Evolutionary conservation across 1,140 invertebrate species (phyloP), one percentile per base, ranked within the genome.

Genomic region (Pseudomyrmex pallidus): DNA sequence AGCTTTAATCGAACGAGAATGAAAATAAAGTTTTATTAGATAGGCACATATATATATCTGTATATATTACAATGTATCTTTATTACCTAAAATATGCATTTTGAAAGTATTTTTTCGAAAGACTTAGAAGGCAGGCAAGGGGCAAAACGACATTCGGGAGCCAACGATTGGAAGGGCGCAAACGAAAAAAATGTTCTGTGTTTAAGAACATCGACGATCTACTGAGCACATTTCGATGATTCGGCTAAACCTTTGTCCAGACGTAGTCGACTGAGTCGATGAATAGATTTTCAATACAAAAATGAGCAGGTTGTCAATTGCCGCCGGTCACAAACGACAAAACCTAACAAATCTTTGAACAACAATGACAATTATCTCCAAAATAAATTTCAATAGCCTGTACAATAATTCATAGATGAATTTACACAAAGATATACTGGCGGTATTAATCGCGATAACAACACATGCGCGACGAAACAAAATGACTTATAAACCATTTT

Each of bases 21-120:
- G 48, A 74, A 86, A 86, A 74, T 57, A 82, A 86, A 88, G 46
- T 86, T 84, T 82, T 46, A 70, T 84, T 85, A 86, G 64, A 70
- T 66, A 80, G 72, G 78, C 87, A 83, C 66, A 82, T 61, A 72
- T 80, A 80, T 70, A 48, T 77, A 54, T 77, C 7, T 67, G 25
- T 66, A 35, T 35, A 68, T 77, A 73, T 86, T 82, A 85, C 76
- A 85, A 85, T 85, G 59, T 83, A 85, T 83, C 72, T 87, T 87
- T 85, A 82, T 87, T 82, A 83, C 72, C 74, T 85, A 87, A 80
- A 84, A 85, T 85, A 87, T 85, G 84, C 84, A 80, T 72, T 87
- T 82, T 62, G 77, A 74, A 87, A 85, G 54, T 82, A 86, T 80
- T 48, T 54, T 62, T 20, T 73, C 64, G 64, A 88, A 76, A 82